Evolutionary conservation across 2,888 invertebrate species (phyloP).

Genomic region (Cremastobaeus sp.): DNA sequence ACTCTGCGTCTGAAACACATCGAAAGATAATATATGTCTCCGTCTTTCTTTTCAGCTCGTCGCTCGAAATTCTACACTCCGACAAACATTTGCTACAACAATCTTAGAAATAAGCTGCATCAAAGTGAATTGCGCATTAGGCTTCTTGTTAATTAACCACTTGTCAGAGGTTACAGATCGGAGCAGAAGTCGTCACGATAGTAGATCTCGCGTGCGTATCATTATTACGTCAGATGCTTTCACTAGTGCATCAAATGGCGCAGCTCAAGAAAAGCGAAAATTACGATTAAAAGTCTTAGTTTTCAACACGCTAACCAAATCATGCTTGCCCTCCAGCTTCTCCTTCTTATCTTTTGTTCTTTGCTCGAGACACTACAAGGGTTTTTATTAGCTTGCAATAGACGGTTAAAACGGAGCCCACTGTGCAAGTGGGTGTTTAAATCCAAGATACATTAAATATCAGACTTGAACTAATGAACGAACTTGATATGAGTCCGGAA

Average conservation of each 20-base stretch:
- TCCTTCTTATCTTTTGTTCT: too few relatives aligned
- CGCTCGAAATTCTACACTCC: conserved; percentile 35
- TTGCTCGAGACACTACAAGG: conserved; percentile 17
- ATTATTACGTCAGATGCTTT: conserved; percentile 60
- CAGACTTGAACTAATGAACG: conserved; percentile 76
- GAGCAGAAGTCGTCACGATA: conserved; percentile 60
- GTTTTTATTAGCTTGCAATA: too few relatives aligned
- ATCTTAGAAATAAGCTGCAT: conserved; percentile 5
- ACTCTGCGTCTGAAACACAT: conserved; percentile 33
- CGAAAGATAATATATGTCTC: conserved; percentile 26
- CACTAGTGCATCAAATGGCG: conserved; percentile 53
- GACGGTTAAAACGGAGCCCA: too few relatives aligned
- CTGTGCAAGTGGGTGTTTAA: too few relatives aligned
- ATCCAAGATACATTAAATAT: too few relatives aligned
- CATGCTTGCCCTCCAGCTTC: too few relatives aligned
- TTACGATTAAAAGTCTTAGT: conserved; percentile 14
- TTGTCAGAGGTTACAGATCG: conserved; percentile 54
- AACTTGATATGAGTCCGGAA: conserved; percentile 66
- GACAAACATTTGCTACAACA: conserved; percentile 18
- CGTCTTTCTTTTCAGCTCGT: conserved; percentile 18
- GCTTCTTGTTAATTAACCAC: conserved; percentile 50
- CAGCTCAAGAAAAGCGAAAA: conserved; percentile 22
- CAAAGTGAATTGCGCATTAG: conserved; percentile 25
- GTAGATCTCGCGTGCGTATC: conserved; percentile 59
- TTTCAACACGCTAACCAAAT: conserved; percentile 27